Percentiles rank a stretch among this genome's conserved stretches.
Conservation (phyloP, 2,888 invertebrate species). For the Iselma pallidipennis region DNA sequence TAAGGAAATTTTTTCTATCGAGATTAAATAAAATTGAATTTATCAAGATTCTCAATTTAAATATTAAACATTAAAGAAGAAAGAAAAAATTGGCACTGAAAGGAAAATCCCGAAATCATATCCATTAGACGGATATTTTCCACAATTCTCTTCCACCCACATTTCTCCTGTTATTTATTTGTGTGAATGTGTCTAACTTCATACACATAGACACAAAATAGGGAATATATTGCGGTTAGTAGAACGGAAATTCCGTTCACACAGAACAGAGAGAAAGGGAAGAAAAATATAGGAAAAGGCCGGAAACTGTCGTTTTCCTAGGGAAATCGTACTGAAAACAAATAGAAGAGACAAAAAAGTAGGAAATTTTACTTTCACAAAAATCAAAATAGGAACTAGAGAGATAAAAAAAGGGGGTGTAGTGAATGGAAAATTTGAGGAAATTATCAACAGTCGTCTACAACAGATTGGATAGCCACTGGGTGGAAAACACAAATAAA, state of each 20-base stretch:
- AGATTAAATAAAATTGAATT: too few species aligned
- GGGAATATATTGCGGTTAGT: conserved; percentile 15
- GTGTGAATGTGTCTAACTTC: background rate
- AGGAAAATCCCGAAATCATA: too few species aligned
- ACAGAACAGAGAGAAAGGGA: conserved; percentile 3
- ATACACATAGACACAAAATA: background rate
- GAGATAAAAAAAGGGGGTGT: too few species aligned
- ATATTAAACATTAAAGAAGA: too few species aligned
- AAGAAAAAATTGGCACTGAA: too few species aligned
- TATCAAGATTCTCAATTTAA: too few species aligned
- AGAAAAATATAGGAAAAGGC: background rate
- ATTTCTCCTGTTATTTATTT: background rate
- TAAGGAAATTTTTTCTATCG: too few species aligned
- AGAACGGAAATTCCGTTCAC: conserved; percentile 32
- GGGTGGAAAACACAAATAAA: too few species aligned
- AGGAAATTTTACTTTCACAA: background rate
- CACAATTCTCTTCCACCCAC: too few species aligned
- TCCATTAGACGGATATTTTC: too few species aligned
- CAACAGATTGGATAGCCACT: too few species aligned
- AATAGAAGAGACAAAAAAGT: background rate
- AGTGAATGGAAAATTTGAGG: background rate
- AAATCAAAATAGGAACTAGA: background rate
- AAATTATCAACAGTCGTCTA: too few species aligned
- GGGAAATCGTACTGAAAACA: background rate
- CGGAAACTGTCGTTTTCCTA: background rate